Evolutionary conservation across 2,113 vertebrate genomes (phyloP).

Genomic region (Scalopus aquaticus): DNA sequence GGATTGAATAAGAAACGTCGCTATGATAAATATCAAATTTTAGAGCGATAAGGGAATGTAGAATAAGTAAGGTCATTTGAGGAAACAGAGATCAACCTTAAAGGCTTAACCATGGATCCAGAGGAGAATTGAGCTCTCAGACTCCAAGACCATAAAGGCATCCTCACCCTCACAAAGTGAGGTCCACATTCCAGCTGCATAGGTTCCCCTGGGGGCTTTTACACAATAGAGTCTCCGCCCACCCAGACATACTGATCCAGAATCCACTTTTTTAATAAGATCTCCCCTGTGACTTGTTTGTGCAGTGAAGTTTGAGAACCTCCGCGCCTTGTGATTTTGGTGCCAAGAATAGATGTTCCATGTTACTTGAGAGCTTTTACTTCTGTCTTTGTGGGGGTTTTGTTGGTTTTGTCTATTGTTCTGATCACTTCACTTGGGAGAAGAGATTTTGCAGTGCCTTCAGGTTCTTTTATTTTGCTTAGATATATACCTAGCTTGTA

Average conservation of each 20-base stretch:
- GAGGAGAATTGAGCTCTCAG: not conserved
- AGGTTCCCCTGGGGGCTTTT: not conserved
- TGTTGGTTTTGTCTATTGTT: not conserved
- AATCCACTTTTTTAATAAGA: not conserved
- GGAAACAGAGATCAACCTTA: not conserved
- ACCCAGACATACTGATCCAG: not conserved
- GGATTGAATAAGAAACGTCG: not conserved
- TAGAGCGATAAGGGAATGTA: not conserved
- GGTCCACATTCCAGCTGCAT: not conserved
- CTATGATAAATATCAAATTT: not conserved
- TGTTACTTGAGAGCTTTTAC: not conserved
- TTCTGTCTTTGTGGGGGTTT: not conserved
- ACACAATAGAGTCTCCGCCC: not conserved
- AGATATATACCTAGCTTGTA: not conserved
- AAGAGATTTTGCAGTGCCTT: not conserved
- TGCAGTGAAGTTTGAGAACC: not conserved
- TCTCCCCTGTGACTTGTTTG: not conserved
- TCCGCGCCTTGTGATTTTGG: not conserved
- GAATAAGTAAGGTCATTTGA: not conserved
- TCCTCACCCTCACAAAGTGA: not conserved
- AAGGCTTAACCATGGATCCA: not conserved
- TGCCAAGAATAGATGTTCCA: not conserved
- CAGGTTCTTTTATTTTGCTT: conserved; percentile 18
- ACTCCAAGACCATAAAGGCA: not conserved
- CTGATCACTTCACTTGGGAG: not conserved